Base-by-base conservation (phyloP, 2,888 invertebrate species). In the Strigamia crassipes region DNA sequence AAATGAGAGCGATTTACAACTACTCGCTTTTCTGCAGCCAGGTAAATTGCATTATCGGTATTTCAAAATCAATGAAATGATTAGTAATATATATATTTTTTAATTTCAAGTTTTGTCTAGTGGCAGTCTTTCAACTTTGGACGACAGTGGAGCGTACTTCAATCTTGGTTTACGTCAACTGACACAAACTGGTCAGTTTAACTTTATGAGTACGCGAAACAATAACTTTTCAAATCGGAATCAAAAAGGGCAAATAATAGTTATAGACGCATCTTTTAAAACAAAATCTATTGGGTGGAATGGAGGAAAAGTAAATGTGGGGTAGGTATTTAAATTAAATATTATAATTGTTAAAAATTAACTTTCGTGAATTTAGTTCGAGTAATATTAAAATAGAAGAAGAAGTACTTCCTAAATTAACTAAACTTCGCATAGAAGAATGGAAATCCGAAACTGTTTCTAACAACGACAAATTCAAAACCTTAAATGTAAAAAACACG, bases 171-270 rank as follows among this genome's bases (percentile, higher is more conserved):
- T 78, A 12, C 38, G 42, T 10, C 78, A 78, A 18, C 12, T 78
- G 18, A 38, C 38, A 18, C 38, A 12, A 15, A 18, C 3, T 18
- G 78, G 78, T 41, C 38, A 38, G 5, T 78, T 78, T 21, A 78
- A 78, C 15, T 78, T 13, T n/a, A 78, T 78, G 78, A 38, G 78
- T 38, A 38, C 78, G 18, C 27, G 78, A 34, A 78, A 78, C 78
- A 78, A 78, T 21, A 12, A 78, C 23, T 78, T 78, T n/a, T 41
- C 41, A 1, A 78, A 78, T 38, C 27, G 78, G 1, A 18, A 34
- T 12, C 78, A 78, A 13, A 78, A 78, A 34, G 78, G 78, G 23
- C n/a, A 15, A 21, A 78, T 78, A 38, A 38, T 5, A 21, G 78
- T 42, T 6, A 78, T 34, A 34, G 13, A 21, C 13, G 78, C 78